Base-by-base conservation (phyloP, 92 coral and sea anemone genomes). In the Isaurus tuberculatus region DNA sequence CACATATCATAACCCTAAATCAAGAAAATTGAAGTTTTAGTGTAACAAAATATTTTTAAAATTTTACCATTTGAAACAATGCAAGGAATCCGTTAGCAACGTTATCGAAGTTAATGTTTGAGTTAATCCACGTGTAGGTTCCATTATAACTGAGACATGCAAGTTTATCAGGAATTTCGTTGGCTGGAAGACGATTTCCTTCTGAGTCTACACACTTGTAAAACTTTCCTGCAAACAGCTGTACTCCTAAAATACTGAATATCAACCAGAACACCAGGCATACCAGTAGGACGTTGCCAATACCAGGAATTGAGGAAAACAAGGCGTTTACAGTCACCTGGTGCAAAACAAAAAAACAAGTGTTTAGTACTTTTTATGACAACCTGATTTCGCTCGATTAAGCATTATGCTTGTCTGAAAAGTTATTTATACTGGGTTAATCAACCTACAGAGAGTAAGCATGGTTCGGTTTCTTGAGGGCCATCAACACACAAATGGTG, bases 201-300 rank as follows among this genome's bases (percentile, higher is more conserved):
- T 44, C 65, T 0, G 58, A 72, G 69, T 81, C 86, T 13, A 87
- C 77, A 64, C 90, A 87, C 79, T 87, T 87, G 60, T 77, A 87
- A 81, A 87, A 87, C 53, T 65, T 81, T 46, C 90, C 90, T 13
- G 86, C 90, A 72, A 87, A 87, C 65, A 87, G 84, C 83, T 87
- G 90, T 3, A 87, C 90, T 15, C 90, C 90, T 63, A 87, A 72
- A 33, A 87, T 80, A 27, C 90, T 87, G 83, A 87, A 87, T 32
- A 87, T 81, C 51, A 87, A 84, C 90, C 90, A 87, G 78, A 87
- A 87, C 61, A 87, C 74, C 74, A 72, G 63, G 48, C 90, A 87
- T 37, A 87, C 90, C 71, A 87, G 65, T 9, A 84, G 72, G 27
- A 87, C 90, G 73, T 87, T 87, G 8, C 86, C 90, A 20, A 87